Conservation (phyloP, 2,888 invertebrate species). For the Ephialtes manifestator region DNA sequence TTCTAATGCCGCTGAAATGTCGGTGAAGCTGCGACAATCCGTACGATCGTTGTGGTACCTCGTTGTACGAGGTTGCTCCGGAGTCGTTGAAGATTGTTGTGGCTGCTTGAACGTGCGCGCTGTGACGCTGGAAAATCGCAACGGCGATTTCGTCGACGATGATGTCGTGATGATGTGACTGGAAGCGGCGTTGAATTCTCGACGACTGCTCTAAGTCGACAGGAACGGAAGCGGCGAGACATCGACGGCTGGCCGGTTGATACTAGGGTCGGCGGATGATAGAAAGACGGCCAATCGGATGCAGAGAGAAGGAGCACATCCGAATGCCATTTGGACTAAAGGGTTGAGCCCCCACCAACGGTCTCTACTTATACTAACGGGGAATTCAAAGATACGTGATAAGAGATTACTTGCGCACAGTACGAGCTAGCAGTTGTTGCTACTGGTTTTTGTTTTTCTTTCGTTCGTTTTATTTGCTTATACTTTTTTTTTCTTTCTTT, state of each 20-base stretch:
- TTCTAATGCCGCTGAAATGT: conserved; percentile 23
- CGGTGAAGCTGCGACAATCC: conserved; percentile 1
- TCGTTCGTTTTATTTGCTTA: conserved; percentile 15
- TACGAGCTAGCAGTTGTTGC: conserved; percentile 69
- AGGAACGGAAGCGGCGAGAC: conserved; percentile 24
- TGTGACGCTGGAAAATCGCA: conserved; percentile 4
- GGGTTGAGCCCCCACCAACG: conserved; percentile 85
- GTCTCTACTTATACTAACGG: conserved; percentile 86
- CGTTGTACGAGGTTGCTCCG: neutral
- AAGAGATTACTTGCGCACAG: conserved; percentile 77
- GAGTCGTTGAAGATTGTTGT: neutral
- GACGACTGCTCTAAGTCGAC: conserved; percentile 18
- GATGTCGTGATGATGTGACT: neutral
- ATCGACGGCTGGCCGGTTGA: conserved; percentile 73
- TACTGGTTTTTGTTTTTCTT: conserved; percentile 63
- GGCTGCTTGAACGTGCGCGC: neutral
- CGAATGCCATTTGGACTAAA: conserved; percentile 86
- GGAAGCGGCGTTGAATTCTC: conserved; percentile 11
- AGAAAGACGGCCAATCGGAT: conserved; percentile 85
- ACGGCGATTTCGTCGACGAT: neutral
- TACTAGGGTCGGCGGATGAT: conserved; percentile 80
- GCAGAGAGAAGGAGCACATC: conserved; percentile 83
- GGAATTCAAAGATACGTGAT: conserved; percentile 86
- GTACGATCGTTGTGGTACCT: neutral
- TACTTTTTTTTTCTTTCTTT: conserved; percentile 1